Base-by-base conservation (phyloP, 2,797 vertebrate species). In the Sebastes umbrosus region DNA sequence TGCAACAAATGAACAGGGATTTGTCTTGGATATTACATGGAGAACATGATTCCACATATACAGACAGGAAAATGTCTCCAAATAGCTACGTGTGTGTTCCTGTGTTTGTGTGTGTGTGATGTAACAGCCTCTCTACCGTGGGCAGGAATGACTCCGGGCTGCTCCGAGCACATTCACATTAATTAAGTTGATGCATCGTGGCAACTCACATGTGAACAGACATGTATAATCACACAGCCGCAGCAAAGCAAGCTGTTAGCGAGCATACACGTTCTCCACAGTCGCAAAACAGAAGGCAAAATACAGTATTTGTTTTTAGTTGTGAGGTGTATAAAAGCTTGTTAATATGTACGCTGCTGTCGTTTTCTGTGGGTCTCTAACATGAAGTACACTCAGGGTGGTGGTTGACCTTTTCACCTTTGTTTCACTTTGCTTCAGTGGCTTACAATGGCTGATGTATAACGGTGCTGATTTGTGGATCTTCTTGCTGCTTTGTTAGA, bases 111-210 rank as follows among this genome's bases (percentile, higher is more conserved):
- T 79, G 73, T 70, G 72, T 57, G 84, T 92, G 92, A 93, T 87
- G 88, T 91, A 92, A 93, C 88, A 80, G 77, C 87, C 80, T 86
- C 77, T 82, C 20, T 66, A 89, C 85, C 83, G 87, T 92, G 79
- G 77, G 89, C 90, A 92, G 87, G 79, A 87, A 91, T 90, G 92
- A 93, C 93, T 92, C 73, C 75, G 1, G 92, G 92, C 91, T 80
- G 80, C 88, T 89, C 78, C 52, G 11, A 86, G 89, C 88, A 73
- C 89, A 86, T 90, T 94, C 89, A 84, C 91, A 88, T 94, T 94
- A 88, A 94, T 95, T 93, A 91, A 87, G 87, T 83, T 91, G 92
- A 95, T 93, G 89, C 87, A 78, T 84, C 75, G 68, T 93, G 93
- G 92, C 92, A 92, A 93, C 90, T 94, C 87, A 63, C 92, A 92